Evolutionary conservation across 2,113 vertebrate genomes (phyloP), one percentile per base, ranked within the genome.

Genomic region (Rhombomys opimus): DNA sequence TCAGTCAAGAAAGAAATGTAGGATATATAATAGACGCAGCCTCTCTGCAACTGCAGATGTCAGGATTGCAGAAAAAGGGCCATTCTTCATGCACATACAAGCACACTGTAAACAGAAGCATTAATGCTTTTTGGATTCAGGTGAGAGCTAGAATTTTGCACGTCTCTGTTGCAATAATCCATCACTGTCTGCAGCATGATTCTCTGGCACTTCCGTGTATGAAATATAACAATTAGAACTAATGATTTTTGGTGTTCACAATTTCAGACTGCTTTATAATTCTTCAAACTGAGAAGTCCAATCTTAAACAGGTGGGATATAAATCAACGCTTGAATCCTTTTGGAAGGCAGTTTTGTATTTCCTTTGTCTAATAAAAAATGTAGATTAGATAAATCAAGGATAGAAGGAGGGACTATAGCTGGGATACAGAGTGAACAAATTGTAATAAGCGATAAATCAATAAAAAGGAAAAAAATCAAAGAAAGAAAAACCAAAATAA

Each of bases 1-100:
- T 96, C 95, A 90, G 73, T 96, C 94, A 95, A 82, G 73, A 94
- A 78, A 67, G 92, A 95, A 91, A 72, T 20, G 61, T 54, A 90
- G 92, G 86, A 5, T 84, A n/a, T 80, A 63, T 92, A 96, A 96
- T 57, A 81, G 50, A 94, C 67, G 87, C 46, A 65, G 70, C 65
- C 46, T 61, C 14, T 41, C 54, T 73, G 86, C 90, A 92, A 86
- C 54, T 87, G 41, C 52, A 92, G 90, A 90, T 23, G 12, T 76
- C 88, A 92, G 92, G 67, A 61, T 54, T 68, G 41, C 72, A 8
- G 32, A 73, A 88, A 82, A 27, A 5, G 57, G 54, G 70, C 22
- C 72, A 80, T 88, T 93, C 81, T 59, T 96, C 82, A 87, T 7
- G 61, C 87, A 96, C 70, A 94, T 77, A 67, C 92, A 75, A 81